phyloP scores from a whole-genome alignment of 2,797 vertebrate genomes.

The Podargus strigoides region DNA sequence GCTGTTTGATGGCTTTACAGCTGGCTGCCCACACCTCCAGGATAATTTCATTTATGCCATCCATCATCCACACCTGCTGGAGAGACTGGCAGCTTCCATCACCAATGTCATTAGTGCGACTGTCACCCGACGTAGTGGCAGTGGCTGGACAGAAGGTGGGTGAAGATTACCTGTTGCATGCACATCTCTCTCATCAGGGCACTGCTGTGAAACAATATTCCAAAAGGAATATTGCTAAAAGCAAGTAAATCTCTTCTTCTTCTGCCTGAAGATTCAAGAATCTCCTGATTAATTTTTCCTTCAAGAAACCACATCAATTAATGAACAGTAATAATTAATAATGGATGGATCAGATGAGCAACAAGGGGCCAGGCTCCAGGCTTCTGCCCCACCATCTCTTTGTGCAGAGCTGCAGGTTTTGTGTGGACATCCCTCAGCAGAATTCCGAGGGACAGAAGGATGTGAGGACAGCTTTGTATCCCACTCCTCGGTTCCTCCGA shows the following conservation, averaged over 20 bases:
- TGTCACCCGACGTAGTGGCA: neutral
- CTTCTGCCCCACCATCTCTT: neutral
- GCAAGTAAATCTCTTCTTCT: neutral
- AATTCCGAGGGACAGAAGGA: neutral
- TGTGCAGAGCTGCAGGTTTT: neutral
- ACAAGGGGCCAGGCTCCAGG: neutral
- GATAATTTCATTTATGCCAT: neutral
- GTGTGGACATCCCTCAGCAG: neutral
- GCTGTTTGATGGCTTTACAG: neutral
- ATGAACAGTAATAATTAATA: neutral
- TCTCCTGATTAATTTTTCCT: neutral
- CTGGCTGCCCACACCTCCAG: constrained; percentile 8
- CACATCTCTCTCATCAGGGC: neutral
- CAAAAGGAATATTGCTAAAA: neutral
- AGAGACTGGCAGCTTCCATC: neutral
- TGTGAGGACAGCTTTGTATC: accelerated
- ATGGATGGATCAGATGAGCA: neutral
- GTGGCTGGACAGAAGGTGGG: neutral
- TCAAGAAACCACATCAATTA: neutral
- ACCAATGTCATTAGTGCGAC: accelerated
- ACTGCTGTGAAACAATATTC: neutral
- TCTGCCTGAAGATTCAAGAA: neutral
- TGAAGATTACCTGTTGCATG: neutral
- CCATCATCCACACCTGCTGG: constrained; percentile 18
- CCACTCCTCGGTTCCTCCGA: neutral